phyloP scores from a whole-genome alignment of 1,140 invertebrate species.

The Drosophila lacteicornis region DNA sequence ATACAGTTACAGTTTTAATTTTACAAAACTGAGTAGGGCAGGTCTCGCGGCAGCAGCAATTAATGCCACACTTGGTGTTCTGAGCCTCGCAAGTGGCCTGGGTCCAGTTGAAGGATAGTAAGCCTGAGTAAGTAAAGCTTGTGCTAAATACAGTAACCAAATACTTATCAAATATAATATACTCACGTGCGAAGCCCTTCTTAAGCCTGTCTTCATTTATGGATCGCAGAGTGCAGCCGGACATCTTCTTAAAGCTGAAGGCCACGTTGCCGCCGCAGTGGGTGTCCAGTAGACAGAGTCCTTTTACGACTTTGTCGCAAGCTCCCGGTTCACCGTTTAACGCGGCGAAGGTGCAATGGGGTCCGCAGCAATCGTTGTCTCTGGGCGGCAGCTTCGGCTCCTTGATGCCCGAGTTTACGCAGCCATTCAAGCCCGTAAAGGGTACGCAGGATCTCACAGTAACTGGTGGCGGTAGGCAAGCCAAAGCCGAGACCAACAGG shows the following conservation, averaged over 20 bases:
- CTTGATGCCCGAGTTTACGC: not conserved
- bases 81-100: not conserved
- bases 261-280: constrained; percentile 4
- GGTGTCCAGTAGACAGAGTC: constrained; percentile 24
- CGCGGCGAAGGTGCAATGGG: constrained; percentile 3
- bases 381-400: constrained; percentile 29
- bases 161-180: not conserved
- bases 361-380: constrained; percentile 38
- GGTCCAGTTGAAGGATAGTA: not conserved
- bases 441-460: constrained; percentile 4
- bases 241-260: not conserved
- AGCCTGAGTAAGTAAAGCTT: not conserved
- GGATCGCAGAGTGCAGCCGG: not conserved
- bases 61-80: constrained; percentile 25
- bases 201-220: not conserved
- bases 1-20: constrained; percentile 25
- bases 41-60: constrained; percentile 43
- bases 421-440: constrained; percentile 1
- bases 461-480: not conserved
- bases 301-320: not conserved
- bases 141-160: not conserved
- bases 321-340: not conserved
- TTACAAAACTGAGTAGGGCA: constrained; percentile 34
- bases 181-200: not conserved
- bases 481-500: not conserved